These are phyloP conservation scores for Theocolax elegans DNA, from an alignment of 1,140 invertebrate species.

Conservation along the genomic window DNA sequence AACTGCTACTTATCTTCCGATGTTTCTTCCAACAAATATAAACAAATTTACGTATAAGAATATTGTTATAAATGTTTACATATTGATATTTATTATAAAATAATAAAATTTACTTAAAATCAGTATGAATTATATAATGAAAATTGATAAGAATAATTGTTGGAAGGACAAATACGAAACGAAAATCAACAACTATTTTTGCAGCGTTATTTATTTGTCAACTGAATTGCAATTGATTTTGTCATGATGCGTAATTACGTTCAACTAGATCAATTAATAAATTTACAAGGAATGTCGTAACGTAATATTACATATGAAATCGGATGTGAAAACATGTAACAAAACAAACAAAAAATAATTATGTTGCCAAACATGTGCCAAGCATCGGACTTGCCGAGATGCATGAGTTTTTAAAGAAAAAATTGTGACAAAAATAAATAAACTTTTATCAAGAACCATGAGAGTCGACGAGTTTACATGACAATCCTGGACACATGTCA, in stretches of 20 bases:
- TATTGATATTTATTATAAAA: too few relatives aligned
- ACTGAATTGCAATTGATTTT: neutral
- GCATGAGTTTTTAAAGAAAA: slow-evolving; percentile 11
- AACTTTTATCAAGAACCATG: neutral
- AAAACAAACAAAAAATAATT: neutral
- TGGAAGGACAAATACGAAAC: too few relatives aligned
- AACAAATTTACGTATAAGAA: too few relatives aligned
- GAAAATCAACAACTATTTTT: too few relatives aligned
- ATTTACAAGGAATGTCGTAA: neutral
- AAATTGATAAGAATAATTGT: too few relatives aligned
- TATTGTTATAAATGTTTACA: too few relatives aligned
- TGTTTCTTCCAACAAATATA: too few relatives aligned
- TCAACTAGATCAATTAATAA: slow-evolving; percentile 3
- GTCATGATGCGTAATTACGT: too few relatives aligned
- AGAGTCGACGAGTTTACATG: slow-evolving; percentile 42
- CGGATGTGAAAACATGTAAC: neutral
- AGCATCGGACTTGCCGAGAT: slow-evolving; percentile 23
- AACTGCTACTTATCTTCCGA: too few relatives aligned
- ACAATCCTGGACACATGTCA: slow-evolving; percentile 51
- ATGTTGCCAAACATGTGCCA: slow-evolving; percentile 39
- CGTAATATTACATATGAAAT: neutral
- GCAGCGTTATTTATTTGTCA: too few relatives aligned
- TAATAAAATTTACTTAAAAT: too few relatives aligned
- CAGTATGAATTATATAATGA: too few relatives aligned
- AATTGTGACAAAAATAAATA: neutral